Percentiles rank a stretch among this genome's conserved stretches.
Conservation (phyloP, 2,888 invertebrate genomes). For the Phymatocera aterrima region DNA sequence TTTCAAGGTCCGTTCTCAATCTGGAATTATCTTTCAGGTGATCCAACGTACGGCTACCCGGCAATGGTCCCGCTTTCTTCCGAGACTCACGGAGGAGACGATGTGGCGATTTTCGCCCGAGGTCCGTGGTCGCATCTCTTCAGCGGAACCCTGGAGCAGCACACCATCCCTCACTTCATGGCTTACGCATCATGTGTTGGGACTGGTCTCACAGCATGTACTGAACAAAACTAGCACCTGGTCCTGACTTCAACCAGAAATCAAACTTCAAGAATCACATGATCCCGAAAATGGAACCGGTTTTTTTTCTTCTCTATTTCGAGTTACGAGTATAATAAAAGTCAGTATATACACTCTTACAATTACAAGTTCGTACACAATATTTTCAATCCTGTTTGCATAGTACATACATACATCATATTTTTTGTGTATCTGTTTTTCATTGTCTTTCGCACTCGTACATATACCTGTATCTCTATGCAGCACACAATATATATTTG, state of each 20-base stretch:
- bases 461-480: too few species aligned
- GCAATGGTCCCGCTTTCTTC: constrained; percentile 78
- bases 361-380: too few species aligned
- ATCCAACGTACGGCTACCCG: constrained; percentile 74
- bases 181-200: constrained; percentile 86
- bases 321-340: neutral
- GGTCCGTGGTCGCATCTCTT: constrained; percentile 90
- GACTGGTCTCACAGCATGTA: constrained; percentile 68
- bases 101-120: constrained; percentile 85
- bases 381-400: too few species aligned
- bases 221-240: neutral
- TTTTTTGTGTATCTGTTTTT: too few species aligned
- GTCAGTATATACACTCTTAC: too few species aligned
- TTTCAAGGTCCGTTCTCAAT: neutral
- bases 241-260: neutral
- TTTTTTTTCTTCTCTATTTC: too few species aligned
- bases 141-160: constrained; percentile 87
- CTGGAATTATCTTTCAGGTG: constrained; percentile 49
- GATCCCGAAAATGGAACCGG: too few species aligned
- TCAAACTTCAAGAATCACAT: too few species aligned
- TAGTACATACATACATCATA: too few species aligned
- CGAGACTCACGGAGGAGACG: constrained; percentile 88
- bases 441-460: too few species aligned
- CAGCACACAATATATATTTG: too few species aligned
- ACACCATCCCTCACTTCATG: constrained; percentile 86